These are phyloP conservation scores for Distichodus sexfasciatus DNA, from an alignment of 2,797 vertebrate species.

Conservation along the genomic window DNA sequence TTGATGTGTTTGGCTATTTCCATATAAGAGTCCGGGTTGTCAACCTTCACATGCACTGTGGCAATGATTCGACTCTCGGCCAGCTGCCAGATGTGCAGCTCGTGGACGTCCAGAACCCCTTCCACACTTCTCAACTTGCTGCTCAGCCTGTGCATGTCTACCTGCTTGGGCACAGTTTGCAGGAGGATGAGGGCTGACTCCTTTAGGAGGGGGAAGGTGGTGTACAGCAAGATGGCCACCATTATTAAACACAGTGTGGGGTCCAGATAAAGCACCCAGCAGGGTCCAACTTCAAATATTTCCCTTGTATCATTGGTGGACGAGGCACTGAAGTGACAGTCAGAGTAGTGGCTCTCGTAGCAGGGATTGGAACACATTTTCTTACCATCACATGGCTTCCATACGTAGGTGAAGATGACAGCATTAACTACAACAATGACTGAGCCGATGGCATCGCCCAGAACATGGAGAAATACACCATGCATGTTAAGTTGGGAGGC, in stretches of 20 bases:
- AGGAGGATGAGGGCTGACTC: constrained; percentile 86
- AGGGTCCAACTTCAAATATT: constrained; percentile 65
- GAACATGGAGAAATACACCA: constrained; percentile 85
- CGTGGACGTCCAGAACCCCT: constrained; percentile 83
- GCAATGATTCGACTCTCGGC: constrained; percentile 86
- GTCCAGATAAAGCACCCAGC: constrained; percentile 86
- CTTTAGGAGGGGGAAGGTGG: constrained; percentile 83
- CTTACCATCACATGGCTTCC: constrained; percentile 73
- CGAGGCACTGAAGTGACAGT: constrained; percentile 47
- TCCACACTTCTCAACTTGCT: constrained; percentile 75
- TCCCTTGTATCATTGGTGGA: constrained; percentile 39
- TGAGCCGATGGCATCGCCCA: constrained; percentile 85
- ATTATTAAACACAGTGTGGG: constrained; percentile 82
- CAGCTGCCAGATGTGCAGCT: constrained; percentile 86
- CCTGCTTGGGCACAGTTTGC: constrained; percentile 85
- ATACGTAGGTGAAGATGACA: constrained; percentile 78
- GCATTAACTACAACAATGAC: constrained; percentile 86
- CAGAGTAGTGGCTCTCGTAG: constrained; percentile 66
- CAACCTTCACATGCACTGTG: constrained; percentile 85
- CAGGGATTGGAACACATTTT: constrained; percentile 77
- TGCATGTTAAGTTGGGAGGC: constrained; percentile 84
- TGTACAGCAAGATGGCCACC: constrained; percentile 84
- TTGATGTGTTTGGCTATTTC: constrained; percentile 85
- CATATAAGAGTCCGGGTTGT: constrained; percentile 82
- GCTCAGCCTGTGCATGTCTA: constrained; percentile 80